Conservation (phyloP, 2,888 invertebrate genomes). For the Spodoptera exigua region DNA sequence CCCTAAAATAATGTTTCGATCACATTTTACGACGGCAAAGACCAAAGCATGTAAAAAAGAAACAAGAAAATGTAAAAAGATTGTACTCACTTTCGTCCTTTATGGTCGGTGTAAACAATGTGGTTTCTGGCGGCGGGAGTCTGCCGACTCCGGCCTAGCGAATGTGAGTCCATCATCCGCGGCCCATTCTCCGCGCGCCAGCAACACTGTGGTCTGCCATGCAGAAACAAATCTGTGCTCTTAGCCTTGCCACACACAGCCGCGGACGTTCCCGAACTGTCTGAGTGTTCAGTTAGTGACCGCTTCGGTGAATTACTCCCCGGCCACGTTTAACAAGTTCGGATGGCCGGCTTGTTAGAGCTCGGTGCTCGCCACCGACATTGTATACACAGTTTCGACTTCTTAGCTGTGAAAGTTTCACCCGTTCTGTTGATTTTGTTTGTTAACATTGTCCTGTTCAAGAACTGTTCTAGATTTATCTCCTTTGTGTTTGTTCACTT, state of each 20-base stretch:
- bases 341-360: slow-evolving; percentile 84
- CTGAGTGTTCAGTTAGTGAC: slow-evolving; percentile 70
- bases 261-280: slow-evolving; percentile 75
- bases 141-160: slow-evolving; percentile 75
- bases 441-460: slow-evolving; percentile 79
- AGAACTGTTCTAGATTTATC: slow-evolving; percentile 61
- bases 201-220: slow-evolving; percentile 48
- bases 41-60: neutral
- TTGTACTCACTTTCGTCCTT: slow-evolving; percentile 86
- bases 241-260: slow-evolving; percentile 52
- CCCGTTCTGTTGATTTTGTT: slow-evolving; percentile 83
- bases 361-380: slow-evolving; percentile 76
- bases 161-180: slow-evolving; percentile 79
- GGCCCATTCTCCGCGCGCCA: slow-evolving; percentile 54
- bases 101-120: slow-evolving; percentile 87
- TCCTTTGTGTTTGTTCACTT: slow-evolving; percentile 58
- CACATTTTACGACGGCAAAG: slow-evolving; percentile 15
- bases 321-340: slow-evolving; percentile 81
- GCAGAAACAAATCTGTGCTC: slow-evolving; percentile 55
- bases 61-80: slow-evolving; percentile 11
- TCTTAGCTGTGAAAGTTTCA: slow-evolving; percentile 83
- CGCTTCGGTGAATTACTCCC: slow-evolving; percentile 78
- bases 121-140: slow-evolving; percentile 84
- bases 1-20: slow-evolving; percentile 5
- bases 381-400: slow-evolving; percentile 83